Evolutionary conservation across 2,888 invertebrate genomes (phyloP), one percentile per base, ranked within the genome.

Genomic region (Unio delphinus): DNA sequence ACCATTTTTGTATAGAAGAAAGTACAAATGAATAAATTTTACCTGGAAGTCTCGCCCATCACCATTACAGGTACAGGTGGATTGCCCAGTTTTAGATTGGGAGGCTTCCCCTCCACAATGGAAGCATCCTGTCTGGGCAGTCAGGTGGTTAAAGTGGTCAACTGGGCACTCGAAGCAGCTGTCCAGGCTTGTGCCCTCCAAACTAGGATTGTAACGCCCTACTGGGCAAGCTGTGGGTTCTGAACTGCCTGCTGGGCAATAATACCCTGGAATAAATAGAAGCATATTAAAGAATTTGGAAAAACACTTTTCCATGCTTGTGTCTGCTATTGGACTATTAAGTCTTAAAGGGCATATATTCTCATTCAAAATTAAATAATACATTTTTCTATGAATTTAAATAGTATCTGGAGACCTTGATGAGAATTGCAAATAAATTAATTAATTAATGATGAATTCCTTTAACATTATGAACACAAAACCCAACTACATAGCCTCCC

Each of bases 41-140:
- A 87, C 88, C 86, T 88, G 89, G 81, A 88, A 89, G 70, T 88
- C 87, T 61, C 88, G 67, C 0, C 89, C 89, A 30, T 82, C 79
- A 18, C 87, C 88, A 4, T 73, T 80, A 78, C 89, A 89, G 11
- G 69, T 34, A 76, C 89, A 89, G 2, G 83, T 79, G 7, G 78
- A 59, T 60, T 81, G 80, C 17, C 89, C 89, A 5, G 64, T 72
- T 4, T 56, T 56, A 7, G 84, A 75, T 75, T 88, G 88, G 1
- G 64, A 68, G 2, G 88, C 87, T 61, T 84, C 78, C 4, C 81
- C 79, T 0, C 89, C 89, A 75, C 89, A 89, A 30, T 65, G 58
- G 73, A 82, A 86, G 72, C 89, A 89, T 5, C 79, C 82, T 1
- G 69, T 75, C 75, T 87, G 87, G 17, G 84, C 89, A 6, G 74